Conservation (phyloP, 2,888 invertebrate genomes). For the Lingula anatina region DNA sequence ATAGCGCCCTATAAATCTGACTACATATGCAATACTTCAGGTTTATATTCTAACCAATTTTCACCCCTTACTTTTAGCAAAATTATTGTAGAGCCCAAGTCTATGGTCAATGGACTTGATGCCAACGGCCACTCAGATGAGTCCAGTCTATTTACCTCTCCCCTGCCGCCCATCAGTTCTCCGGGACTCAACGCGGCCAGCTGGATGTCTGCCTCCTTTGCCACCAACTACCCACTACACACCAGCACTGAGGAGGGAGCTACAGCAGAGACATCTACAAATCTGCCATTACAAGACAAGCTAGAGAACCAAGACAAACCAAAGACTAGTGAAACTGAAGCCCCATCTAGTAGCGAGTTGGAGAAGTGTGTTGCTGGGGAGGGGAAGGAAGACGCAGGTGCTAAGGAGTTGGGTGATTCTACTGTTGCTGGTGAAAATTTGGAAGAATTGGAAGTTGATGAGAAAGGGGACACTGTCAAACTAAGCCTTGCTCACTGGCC, state of each 20-base stretch:
- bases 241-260: neutral
- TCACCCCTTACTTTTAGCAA: slow-evolving; percentile 23
- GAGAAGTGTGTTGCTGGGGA: no score
- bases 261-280: no score
- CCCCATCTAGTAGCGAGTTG: no score
- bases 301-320: neutral
- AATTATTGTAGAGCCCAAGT: slow-evolving; percentile 31
- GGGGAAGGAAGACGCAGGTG: no score
- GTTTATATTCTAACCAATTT: neutral
- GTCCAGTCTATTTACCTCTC: neutral
- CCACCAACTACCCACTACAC: neutral
- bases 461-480: no score
- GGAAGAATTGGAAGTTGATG: no score
- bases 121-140: slow-evolving; percentile 18
- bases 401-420: no score
- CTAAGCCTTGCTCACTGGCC: no score
- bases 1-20: neutral
- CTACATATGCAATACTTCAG: neutral
- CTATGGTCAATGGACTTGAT: slow-evolving; percentile 36
- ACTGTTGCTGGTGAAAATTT: no score
- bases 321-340: no score
- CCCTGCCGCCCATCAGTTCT: neutral
- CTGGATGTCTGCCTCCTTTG: neutral
- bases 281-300: no score
- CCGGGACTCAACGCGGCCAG: neutral